Base-by-base conservation (phyloP, 2,113 vertebrate genomes). In the Acinonyx jubatus region DNA sequence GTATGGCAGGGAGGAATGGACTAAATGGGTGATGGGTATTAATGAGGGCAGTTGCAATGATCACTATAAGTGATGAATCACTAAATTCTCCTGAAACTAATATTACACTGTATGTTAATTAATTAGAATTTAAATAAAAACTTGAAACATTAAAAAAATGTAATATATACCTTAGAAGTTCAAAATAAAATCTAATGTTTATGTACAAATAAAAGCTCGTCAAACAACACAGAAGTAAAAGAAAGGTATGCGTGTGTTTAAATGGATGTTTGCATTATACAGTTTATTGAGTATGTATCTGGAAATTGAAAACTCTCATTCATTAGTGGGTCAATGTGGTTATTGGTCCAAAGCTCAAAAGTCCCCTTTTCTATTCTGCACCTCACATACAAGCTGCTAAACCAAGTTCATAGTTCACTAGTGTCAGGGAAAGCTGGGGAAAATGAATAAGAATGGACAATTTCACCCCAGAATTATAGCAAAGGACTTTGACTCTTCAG, bases 151-250 rank as follows among this genome's bases (percentile, higher is more conserved):
- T 74, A 48, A 45, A 78, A 27, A 48, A 78, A 48, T 93, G 38
- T 66, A 96, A 93, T 91, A 48, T n/a, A 63, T 80, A 14, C 18
- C 48, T 71, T 79, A 68, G 7, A 87, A 83, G 9, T 68, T 94
- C 31, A 93, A 94, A 82, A n/a, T 3, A 94, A 52, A 97, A 45
- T 21, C 6, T n/a, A 83, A 85, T 65, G 85, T 36, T 38, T 94
- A 66, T 1, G 23, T 66, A 45, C 61, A 91, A 65, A 86, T 80
- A 55, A 86, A 79, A 91, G 48, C 10, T 91, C 2, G 66, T 48
- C 14, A 86, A 82, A 61, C 33, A 76, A 86, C 68, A 68, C 33
- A 13, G 16, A 85, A 91, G 16, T 66, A 50, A 93, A 97, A 36
- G 12, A 57, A 78, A 55, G 80, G 4, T 38, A 6, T 87, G 1